These are phyloP conservation scores for Pammene aurita DNA, from an alignment of 2,888 invertebrate species.

Conservation along the genomic window DNA sequence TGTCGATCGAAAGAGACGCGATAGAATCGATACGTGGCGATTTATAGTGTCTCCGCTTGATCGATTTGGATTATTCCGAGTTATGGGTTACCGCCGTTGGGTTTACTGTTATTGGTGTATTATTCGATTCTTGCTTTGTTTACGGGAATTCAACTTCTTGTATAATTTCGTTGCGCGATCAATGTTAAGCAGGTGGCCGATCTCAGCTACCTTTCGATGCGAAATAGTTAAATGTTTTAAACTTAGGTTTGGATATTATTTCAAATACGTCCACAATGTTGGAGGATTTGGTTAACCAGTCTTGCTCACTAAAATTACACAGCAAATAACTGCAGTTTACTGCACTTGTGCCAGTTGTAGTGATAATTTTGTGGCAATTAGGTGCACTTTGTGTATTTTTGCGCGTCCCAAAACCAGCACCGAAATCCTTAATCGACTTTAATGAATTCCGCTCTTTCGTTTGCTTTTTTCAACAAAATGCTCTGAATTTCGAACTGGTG, in stretches of 20 bases:
- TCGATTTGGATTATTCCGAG: conserved; percentile 75
- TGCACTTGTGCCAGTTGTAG: conserved; percentile 56
- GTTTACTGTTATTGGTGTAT: conserved; percentile 59
- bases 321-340: conserved; percentile 32
- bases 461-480: conserved; percentile 71
- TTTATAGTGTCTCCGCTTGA: conserved; percentile 76
- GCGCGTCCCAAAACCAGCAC: conserved; percentile 55
- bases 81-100: conserved; percentile 58
- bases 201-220: neutral
- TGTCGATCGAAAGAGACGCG: conserved; percentile 74
- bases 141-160: conserved; percentile 28
- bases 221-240: neutral
- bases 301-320: conserved; percentile 6
- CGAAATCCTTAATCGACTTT: conserved; percentile 71
- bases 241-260: neutral
- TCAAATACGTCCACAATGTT: neutral
- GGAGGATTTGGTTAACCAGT: neutral
- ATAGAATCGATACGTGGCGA: conserved; percentile 78
- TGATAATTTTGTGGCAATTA: conserved; percentile 68
- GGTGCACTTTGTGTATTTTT: conserved; percentile 59
- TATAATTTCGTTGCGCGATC: conserved; percentile 19
- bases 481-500: conserved; percentile 78
- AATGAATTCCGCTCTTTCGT: conserved; percentile 73
- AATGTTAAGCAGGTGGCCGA: conserved; percentile 14
- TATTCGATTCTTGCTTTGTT: conserved; percentile 55